Evolutionary conservation across 2,113 vertebrate species (phyloP), one percentile per base, ranked within the genome.

Genomic region (Turdus rufiventris): DNA sequence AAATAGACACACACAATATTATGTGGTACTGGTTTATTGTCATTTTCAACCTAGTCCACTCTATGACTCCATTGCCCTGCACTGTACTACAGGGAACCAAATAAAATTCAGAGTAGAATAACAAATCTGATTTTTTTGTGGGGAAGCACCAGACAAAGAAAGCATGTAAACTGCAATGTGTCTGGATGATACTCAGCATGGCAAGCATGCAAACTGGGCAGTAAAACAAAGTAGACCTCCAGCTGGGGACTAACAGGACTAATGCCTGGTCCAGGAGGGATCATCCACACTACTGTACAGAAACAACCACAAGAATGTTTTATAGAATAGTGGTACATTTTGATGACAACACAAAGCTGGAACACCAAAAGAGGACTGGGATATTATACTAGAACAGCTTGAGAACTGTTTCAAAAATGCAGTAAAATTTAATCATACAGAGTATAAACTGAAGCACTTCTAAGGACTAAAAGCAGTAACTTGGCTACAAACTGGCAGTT

Each of bases 101-200:
- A 66, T 12, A 12, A 53, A 75, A 82, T 51, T 43, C 48, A 47
- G 26, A 85, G 31, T 2, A 36, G 38, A 78, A 76, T 3, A 92
- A 81, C 8, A 62, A 87, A 78, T 10, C 8, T 0, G 3, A 18
- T 60, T 71, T 77, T 67, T 66, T 28, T 51, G 38, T 31, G 15
- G 6, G 20, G 6, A 90, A 63, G 11, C 28, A n/a, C 7, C n/a
- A 17, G 25, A 42, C 10, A 56, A 53, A 2, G 5, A 62, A 50
- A 63, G 28, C 5, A 9, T 43, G 19, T 56, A 89, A 93, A 21
- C 23, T 45, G 23, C 0, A 0, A 25, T 10, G 8, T 14, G 29
- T 24, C 57, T 33, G 23, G 24, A 21, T 13, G 61, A 51, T 10
- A 18, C 18, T 33, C 15, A 24, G 43, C 33, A 56, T 0, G 0